Evolutionary conservation across 2,888 invertebrate species (phyloP).

Genomic region (Brachyptera putata): DNA sequence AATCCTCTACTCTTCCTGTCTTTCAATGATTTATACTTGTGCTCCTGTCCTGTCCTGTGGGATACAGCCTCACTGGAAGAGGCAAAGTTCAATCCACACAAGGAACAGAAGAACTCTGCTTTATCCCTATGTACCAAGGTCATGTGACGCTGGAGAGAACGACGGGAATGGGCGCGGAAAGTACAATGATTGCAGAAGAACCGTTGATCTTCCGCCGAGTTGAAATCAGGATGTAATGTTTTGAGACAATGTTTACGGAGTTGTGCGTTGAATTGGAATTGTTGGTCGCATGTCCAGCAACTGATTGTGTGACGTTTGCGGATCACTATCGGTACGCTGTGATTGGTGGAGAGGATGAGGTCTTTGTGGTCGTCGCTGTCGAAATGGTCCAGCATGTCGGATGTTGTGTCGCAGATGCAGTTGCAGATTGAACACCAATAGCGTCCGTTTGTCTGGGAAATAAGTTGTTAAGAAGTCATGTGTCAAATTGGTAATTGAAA

Average conservation of each 20-base stretch:
- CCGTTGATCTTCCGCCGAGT: slow-evolving; percentile 41
- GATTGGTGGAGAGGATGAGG: slow-evolving; percentile 68
- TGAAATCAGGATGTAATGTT: slow-evolving; percentile 49
- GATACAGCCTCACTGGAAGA: slow-evolving; percentile 57
- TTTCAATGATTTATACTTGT: slow-evolving; percentile 51
- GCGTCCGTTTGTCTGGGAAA: slow-evolving; percentile 46
- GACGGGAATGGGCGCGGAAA: slow-evolving; percentile 55
- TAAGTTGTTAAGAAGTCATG: no score
- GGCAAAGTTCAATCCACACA: slow-evolving; percentile 61
- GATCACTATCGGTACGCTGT: slow-evolving; percentile 75
- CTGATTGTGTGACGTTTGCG: slow-evolving; percentile 58
- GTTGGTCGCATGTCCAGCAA: slow-evolving; percentile 63
- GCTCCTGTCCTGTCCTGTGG: slow-evolving; percentile 62
- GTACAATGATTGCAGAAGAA: slow-evolving; percentile 56
- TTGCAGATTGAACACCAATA: slow-evolving; percentile 74
- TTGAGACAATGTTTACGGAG: slow-evolving; percentile 57
- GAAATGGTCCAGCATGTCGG: slow-evolving; percentile 65
- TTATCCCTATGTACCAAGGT: slow-evolving; percentile 38
- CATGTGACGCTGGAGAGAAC: slow-evolving; percentile 63
- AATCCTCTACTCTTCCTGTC: slow-evolving; percentile 45
- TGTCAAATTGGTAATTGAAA: no score
- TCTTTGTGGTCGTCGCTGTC: slow-evolving; percentile 63
- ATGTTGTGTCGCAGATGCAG: slow-evolving; percentile 58
- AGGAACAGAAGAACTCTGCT: slow-evolving; percentile 57
- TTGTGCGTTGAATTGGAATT: slow-evolving; percentile 72